Evolutionary conservation across 2,797 vertebrate species (phyloP), one percentile per base, ranked within the genome.

Genomic region (Sebastes diploproa): DNA sequence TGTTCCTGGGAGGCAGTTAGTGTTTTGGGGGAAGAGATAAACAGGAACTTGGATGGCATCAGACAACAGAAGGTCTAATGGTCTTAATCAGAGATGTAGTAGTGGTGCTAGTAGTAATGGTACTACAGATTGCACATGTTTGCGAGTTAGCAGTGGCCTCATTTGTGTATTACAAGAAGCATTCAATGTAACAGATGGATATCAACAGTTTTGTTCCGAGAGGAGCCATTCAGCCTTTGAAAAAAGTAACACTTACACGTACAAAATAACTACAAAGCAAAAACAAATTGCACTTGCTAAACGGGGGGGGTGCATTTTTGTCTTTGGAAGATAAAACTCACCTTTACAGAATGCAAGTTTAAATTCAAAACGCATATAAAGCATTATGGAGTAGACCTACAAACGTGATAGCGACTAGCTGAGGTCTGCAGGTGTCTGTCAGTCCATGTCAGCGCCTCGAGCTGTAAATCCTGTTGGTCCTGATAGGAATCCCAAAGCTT

Each of bases 401-500:
- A 73, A 52, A 80, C 77, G 75, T 66, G 86, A 89, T 82, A 81
- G n/a, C 0, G 75, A 78, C 78, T 85, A 65, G 90, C 90, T 88
- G 90, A 91, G 81, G 87, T 92, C 85, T 88, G 92, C 88, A 92
- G 91, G 91, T 89, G 89, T 92, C 83, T 90, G 81, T 89, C 75
- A 72, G 90, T 88, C 84, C 88, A 84, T 85, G 89, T 91, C 88
- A 84, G 85, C 75, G 77, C 90, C 90, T 90, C 85, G 0, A 92
- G 91, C 89, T 92, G 87, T 83, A 90, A 91, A 89, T 91, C 91
- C 82, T 87, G 90, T 89, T 81, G 85, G 88, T 89, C 88, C 85
- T 91, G 92, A 94, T 94, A 91, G 92, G 91, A 93, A 94, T 95
- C 92, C 93, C 81, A 88, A 77, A 87, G 93, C 93, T 92, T 94